A percentile compares a stretch with the other conserved stretches of the same genome.
phyloP scores from a whole-genome alignment of 2,888 invertebrate genomes.

The Eulithis testata region DNA sequence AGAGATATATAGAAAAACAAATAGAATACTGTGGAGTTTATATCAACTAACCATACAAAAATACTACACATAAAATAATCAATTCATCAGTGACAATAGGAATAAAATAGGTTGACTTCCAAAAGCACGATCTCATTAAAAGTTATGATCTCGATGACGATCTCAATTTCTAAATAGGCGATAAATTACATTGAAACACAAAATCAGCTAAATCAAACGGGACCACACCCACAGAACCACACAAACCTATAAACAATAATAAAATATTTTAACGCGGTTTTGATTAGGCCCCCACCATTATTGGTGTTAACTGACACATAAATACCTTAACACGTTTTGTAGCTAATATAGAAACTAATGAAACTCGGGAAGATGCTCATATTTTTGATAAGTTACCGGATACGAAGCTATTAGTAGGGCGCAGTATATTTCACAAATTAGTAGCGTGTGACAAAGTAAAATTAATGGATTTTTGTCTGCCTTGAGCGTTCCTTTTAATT shows the following conservation, averaged over 20 bases:
- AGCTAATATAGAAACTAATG: slow-evolving; percentile 32
- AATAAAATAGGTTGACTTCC: slow-evolving; percentile 16
- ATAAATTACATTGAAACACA: slow-evolving; percentile 42
- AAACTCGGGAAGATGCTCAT: slow-evolving; percentile 49
- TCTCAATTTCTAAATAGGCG: slow-evolving; percentile 42
- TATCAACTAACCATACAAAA: not conserved
- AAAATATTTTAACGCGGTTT: slow-evolving; percentile 66
- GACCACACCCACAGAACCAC: slow-evolving; percentile 62
- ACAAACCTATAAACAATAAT: slow-evolving; percentile 57
- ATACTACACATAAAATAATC: not conserved
- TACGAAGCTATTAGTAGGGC: slow-evolving; percentile 71
- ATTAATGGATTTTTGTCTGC: slow-evolving; percentile 73
- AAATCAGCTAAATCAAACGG: slow-evolving; percentile 46
- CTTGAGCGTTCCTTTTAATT: slow-evolving; percentile 65
- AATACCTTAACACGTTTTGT: slow-evolving; percentile 67
- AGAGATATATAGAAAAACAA: too few species aligned
- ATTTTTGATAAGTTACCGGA: slow-evolving; percentile 77
- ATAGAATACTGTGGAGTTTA: too few species aligned
- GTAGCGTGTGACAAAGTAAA: slow-evolving; percentile 80
- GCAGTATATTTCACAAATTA: slow-evolving; percentile 82
- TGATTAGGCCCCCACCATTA: slow-evolving; percentile 67
- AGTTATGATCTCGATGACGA: slow-evolving; percentile 40
- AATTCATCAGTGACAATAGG: not conserved
- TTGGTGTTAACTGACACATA: slow-evolving; percentile 76
- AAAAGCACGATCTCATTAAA: slow-evolving; percentile 41